Evolutionary conservation across 2,113 vertebrate genomes (phyloP), one percentile per base, ranked within the genome.

Genomic region (Phylloscopus trochilus): DNA sequence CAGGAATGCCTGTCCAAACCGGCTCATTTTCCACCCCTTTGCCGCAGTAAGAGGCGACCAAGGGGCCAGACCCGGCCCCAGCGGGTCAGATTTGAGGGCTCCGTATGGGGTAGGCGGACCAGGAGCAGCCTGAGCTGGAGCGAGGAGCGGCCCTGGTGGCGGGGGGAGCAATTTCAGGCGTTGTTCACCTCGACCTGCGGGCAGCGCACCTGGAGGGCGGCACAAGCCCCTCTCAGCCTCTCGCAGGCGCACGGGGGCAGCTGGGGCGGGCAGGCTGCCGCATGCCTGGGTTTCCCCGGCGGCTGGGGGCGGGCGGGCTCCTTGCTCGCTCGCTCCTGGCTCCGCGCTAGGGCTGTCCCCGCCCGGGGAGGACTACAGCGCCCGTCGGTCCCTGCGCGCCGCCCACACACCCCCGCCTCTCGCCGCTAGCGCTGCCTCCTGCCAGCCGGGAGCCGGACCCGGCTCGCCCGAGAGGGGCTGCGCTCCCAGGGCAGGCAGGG

Each of bases 311-410:
- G 26, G 67, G 10, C 51, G 5, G 44, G 21, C 73, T 55, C 47
- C 16, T 19, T 47, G 26, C 35, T 0, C 24, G 33, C 58, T 56
- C 58, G 20, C 35, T 63, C 30, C 58, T 0, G 27, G 59, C 68
- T 28, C 33, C 33, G 44, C 9, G 31, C 52, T 51, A 15, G 31
- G 27, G 55, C 74, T 23, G 59, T 16, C 43, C 33, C 26, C 23
- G 49, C 37, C 62, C 28, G 20, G 10, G 8, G 4, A 13, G 77
- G 86, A 98, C 98, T 98, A 98, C 98, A 97, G 89, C 39, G 94
- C 98, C 98, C 98, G 89, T 83, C 95, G 81, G 24, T 35, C 97
- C 83, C 73, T 78, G 93, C 96, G 64, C 79, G 75, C 81, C 44
- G 64, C 82, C 60, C 58, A 24, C 93, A 55, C 89, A 21, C 59